These are phyloP conservation scores for Nephila pilipes DNA, from an alignment of 1,140 invertebrate genomes.

Conservation along the genomic window DNA sequence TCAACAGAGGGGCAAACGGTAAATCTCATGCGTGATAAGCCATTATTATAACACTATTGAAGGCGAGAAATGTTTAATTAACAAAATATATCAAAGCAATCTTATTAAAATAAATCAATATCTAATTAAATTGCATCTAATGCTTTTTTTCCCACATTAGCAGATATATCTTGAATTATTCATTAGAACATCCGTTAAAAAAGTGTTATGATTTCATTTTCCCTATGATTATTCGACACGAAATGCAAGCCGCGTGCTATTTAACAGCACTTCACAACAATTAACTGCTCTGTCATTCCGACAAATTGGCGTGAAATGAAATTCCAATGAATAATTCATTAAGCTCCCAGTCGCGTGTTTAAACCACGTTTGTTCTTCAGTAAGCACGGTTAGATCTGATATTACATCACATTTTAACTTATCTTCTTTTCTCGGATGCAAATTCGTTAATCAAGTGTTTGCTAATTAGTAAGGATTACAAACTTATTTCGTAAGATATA, in stretches of 20 bases:
- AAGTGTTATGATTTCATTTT: too few relatives aligned
- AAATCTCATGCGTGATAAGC: too few relatives aligned
- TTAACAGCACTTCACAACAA: constrained; percentile 17
- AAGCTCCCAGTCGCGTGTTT: not conserved
- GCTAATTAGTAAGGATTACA: not conserved
- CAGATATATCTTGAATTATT: too few relatives aligned
- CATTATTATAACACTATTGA: too few relatives aligned
- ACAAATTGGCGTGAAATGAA: not conserved
- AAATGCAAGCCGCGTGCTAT: not conserved
- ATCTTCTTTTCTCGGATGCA: not conserved
- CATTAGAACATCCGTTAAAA: too few relatives aligned
- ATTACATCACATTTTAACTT: not conserved
- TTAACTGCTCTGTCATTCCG: not conserved
- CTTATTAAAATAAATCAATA: too few relatives aligned
- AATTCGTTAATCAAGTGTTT: not conserved
- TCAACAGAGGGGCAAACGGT: too few relatives aligned
- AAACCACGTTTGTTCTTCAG: not conserved
- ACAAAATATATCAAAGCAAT: too few relatives aligned
- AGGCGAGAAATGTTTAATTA: too few relatives aligned
- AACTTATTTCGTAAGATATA: not conserved
- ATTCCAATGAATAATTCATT: constrained; percentile 3
- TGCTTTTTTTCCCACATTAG: too few relatives aligned
- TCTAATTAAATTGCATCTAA: too few relatives aligned
- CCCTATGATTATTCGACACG: too few relatives aligned
- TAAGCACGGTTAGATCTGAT: not conserved